Evolutionary conservation across 2,888 invertebrate species (phyloP).

Genomic region (Stomorhina lunata): DNA sequence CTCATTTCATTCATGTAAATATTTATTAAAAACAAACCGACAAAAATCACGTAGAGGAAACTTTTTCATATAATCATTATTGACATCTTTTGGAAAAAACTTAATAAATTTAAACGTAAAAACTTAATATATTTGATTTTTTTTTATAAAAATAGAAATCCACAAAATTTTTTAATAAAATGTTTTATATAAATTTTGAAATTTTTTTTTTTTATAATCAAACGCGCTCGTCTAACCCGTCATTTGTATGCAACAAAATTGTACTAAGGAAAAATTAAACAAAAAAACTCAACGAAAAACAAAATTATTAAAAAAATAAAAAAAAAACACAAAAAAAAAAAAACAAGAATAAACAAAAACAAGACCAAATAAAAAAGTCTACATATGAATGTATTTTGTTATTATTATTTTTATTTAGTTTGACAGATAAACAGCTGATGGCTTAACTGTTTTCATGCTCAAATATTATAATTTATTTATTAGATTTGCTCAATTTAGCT

Average conservation of each 20-base stretch:
- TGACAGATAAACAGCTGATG: slow-evolving; percentile 55
- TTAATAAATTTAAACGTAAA: background rate
- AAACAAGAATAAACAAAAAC: slow-evolving; percentile 9
- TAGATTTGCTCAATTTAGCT: slow-evolving; percentile 23
- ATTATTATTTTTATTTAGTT: slow-evolving; percentile 8
- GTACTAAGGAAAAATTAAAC: too few species aligned
- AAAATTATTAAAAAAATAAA: slow-evolving; percentile 40
- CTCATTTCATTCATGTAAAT: slow-evolving; percentile 4
- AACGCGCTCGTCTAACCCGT: slow-evolving; percentile 57
- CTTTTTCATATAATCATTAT: background rate
- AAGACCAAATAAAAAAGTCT: slow-evolving; percentile 18
- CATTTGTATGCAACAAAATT: slow-evolving; percentile 56
- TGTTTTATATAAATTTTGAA: background rate
- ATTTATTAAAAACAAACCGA: background rate
- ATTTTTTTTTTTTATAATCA: slow-evolving; percentile 12
- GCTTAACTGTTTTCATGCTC: background rate
- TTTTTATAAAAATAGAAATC: background rate
- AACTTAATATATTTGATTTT: background rate
- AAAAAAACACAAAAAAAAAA: slow-evolving; percentile 19
- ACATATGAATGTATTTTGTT: background rate
- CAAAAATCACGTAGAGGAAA: background rate
- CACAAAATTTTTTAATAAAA: background rate
- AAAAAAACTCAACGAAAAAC: slow-evolving; percentile 41
- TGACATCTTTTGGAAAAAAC: background rate
- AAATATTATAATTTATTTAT: background rate